Base-by-base conservation (phyloP, 2,888 invertebrate genomes). In the Hypomecis atomaria region DNA sequence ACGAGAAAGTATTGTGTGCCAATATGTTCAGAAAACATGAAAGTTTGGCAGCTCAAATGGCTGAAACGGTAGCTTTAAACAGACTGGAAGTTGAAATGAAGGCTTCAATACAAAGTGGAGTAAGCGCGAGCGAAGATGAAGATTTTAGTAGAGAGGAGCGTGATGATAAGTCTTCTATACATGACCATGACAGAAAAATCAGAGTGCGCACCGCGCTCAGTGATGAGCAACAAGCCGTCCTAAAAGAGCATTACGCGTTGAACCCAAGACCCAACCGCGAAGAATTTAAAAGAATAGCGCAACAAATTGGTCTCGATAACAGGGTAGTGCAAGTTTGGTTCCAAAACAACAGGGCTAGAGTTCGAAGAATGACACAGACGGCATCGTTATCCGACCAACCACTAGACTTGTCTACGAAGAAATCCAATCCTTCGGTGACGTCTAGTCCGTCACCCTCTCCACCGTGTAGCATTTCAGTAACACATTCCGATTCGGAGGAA, bases 211-310 rank as follows among this genome's bases (percentile, higher is more conserved):
- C 99, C 6, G 95, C 98, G 70, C 96, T 99, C 69, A 98, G 97
- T 48, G 99, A 99, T 79, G 98, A 98, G 81, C 99, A 99, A 85
- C 95, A 99, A 79, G 95, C 95, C 48, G 94, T 98, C 60, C 94
- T 99, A 58, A 98, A 98, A 82, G 96, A 97, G 68, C 97, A 98
- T 83, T 99, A 99, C 85, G 94, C 96, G 55, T 87, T 96, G 23
- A 99, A 99, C 89, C 96, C 98, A 7, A 95, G 98, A 66, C 99
- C 99, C 1, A 98, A 98, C 81, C 96, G 98, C 54, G 98, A 98
- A 74, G 99, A 99, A 82, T 95, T 99, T 75, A 96, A 96, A 57
- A 95, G 96, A 82, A 97, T 99, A 76, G 98, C 98, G 3, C 95
- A 96, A 23, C 94, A 94, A 66, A 93, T 96, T 47, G 95, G 96